Evolutionary conservation across 2,888 invertebrate genomes (phyloP).

Genomic region (Amphimallon solstitiale): DNA sequence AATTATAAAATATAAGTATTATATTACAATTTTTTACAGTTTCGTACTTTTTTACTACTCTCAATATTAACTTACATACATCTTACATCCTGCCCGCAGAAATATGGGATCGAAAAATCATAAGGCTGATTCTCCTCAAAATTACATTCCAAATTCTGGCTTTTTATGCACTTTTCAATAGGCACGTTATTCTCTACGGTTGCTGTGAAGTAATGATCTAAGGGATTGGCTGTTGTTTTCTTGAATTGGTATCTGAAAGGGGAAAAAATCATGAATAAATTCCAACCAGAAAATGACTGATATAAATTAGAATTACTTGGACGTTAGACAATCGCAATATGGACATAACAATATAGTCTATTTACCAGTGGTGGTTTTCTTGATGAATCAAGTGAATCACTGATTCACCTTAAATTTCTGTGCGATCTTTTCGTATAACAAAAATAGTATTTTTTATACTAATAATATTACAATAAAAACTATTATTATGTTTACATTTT

Average conservation of each 20-base stretch:
- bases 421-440: too few species aligned
- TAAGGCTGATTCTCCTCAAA: conserved; percentile 59
- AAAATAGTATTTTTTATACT: too few species aligned
- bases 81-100: conserved; percentile 70
- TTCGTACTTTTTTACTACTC: background rate
- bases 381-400: too few species aligned
- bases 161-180: conserved; percentile 56
- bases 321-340: too few species aligned
- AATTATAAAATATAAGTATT: too few species aligned
- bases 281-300: background rate
- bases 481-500: too few species aligned
- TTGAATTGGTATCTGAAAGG: conserved; percentile 36
- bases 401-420: too few species aligned
- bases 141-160: conserved; percentile 61
- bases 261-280: background rate
- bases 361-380: too few species aligned
- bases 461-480: too few species aligned
- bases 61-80: conserved; percentile 66
- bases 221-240: conserved; percentile 37
- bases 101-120: conserved; percentile 69
- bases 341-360: too few species aligned
- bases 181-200: conserved; percentile 35
- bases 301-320: background rate
- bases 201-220: conserved; percentile 30
- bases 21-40: too few species aligned